Percentiles rank a stretch among this genome's conserved stretches.
phyloP scores from a whole-genome alignment of 2,888 invertebrate genomes.

The Uropetala carovei region DNA sequence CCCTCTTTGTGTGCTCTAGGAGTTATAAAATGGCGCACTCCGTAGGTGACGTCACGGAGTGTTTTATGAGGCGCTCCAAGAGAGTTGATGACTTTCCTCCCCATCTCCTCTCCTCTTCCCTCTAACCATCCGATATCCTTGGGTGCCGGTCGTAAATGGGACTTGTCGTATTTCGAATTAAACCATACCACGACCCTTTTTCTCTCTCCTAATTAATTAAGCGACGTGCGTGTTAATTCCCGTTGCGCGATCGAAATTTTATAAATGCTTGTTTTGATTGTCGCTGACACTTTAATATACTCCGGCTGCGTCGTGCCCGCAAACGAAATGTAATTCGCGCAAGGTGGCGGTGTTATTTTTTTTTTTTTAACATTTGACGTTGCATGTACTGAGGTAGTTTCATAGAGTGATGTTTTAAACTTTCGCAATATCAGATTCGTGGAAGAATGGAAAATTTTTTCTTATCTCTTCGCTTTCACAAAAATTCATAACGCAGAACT shows the following conservation, averaged over 20 bases:
- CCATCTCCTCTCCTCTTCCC: background rate
- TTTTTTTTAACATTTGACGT: too few species aligned
- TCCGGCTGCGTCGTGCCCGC: too few species aligned
- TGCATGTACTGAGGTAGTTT: too few species aligned
- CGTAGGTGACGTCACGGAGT: slow-evolving; percentile 24
- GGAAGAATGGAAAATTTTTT: too few species aligned
- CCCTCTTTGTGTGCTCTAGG: background rate
- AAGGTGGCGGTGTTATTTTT: too few species aligned
- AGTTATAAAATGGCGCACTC: background rate
- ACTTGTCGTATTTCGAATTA: background rate
- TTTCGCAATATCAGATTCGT: too few species aligned
- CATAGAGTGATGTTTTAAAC: too few species aligned
- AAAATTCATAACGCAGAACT: too few species aligned
- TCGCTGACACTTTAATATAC: too few species aligned
- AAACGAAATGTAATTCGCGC: too few species aligned
- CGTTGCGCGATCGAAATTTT: background rate
- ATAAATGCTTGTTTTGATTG: background rate
- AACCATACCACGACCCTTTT: background rate
- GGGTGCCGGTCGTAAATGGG: background rate
- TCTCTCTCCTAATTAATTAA: background rate
- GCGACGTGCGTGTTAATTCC: background rate
- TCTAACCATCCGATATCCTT: background rate
- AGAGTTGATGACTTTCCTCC: background rate
- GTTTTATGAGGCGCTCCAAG: background rate
- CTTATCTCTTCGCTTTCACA: too few species aligned